These are phyloP conservation scores for Australoheros scitulus DNA, from an alignment of 2,113 vertebrate genomes.

Conservation along the genomic window DNA sequence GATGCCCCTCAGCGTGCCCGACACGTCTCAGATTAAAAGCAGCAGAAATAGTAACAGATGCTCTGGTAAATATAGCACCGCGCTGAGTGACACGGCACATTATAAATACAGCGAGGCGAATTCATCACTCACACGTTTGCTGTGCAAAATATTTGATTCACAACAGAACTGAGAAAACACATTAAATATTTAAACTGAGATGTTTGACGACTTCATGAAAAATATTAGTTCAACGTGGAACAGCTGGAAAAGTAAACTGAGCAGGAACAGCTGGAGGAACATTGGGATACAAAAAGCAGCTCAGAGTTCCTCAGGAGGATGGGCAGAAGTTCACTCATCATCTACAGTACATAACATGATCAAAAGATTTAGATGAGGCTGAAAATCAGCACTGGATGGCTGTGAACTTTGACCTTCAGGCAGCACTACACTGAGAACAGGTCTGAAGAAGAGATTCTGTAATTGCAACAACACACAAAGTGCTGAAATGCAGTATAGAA, in stretches of 20 bases:
- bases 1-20: background rate
- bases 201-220: background rate
- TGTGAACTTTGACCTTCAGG: background rate
- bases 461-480: no score
- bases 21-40: slow-evolving; percentile 34
- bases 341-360: background rate
- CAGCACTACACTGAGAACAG: background rate
- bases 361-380: background rate
- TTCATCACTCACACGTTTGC: background rate
- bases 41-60: slow-evolving; percentile 27
- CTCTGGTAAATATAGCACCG: slow-evolving; percentile 40
- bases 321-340: background rate
- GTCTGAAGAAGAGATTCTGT: background rate
- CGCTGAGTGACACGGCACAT: slow-evolving; percentile 27
- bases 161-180: background rate
- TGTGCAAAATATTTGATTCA: background rate
- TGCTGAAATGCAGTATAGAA: no score
- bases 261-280: background rate
- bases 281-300: background rate
- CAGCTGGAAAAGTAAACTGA: background rate
- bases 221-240: background rate
- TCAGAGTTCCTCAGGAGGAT: background rate
- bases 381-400: background rate
- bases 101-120: background rate
- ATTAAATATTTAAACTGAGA: background rate